Percentiles rank a stretch among this genome's conserved stretches.
Evolutionary conservation across 2,113 vertebrate species (phyloP).

Genomic region (Tragelaphus scriptus): DNA sequence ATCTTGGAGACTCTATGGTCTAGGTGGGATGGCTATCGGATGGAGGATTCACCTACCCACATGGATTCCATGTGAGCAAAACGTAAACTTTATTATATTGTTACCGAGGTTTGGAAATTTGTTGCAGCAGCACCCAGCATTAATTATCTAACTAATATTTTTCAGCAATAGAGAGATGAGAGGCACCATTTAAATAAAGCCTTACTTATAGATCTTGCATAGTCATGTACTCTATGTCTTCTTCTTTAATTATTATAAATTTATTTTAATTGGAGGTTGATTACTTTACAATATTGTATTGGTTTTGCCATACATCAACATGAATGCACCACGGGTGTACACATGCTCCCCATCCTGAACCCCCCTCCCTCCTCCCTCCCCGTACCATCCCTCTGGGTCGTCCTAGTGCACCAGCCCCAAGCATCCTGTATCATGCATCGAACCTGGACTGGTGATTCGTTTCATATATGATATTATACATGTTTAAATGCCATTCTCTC

Average conservation of each 20-base stretch:
- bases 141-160: not conserved
- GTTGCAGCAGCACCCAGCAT: not conserved
- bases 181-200: not conserved
- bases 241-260: not conserved
- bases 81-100: not conserved
- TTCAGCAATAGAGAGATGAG: not conserved
- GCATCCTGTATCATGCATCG: too few relatives aligned
- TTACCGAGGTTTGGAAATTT: not conserved
- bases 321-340: too few relatives aligned
- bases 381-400: too few relatives aligned
- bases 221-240: not conserved
- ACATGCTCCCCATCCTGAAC: too few relatives aligned
- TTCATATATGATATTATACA: too few relatives aligned
- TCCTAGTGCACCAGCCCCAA: too few relatives aligned
- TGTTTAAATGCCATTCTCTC: too few relatives aligned
- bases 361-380: too few relatives aligned
- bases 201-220: not conserved
- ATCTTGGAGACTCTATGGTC: not conserved
- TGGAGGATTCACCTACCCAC: not conserved
- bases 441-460: too few relatives aligned
- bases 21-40: not conserved
- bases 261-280: too few relatives aligned
- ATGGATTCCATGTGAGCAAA: not conserved
- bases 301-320: too few relatives aligned
- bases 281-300: too few relatives aligned